Conservation (phyloP, 2,113 vertebrate species). For the Anhinga anhinga region DNA sequence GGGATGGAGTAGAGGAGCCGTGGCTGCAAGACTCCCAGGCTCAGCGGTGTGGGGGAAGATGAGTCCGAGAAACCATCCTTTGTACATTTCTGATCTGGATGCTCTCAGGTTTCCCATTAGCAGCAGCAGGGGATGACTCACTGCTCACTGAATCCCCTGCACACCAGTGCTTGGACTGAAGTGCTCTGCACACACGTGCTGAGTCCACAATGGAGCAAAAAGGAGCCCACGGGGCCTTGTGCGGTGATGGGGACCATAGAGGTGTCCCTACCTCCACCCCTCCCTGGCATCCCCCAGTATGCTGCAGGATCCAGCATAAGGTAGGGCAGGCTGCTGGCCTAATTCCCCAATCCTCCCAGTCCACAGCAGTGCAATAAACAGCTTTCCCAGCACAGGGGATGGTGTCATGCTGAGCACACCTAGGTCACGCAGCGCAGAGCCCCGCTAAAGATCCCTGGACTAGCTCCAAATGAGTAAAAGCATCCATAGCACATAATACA, state of each 20-base stretch:
- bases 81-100: neutral
- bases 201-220: neutral
- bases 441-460: slow-evolving; percentile 14
- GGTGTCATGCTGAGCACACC: neutral
- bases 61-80: neutral
- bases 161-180: neutral
- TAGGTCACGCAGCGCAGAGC: neutral
- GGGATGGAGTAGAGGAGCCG: neutral
- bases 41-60: neutral
- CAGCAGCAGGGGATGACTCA: neutral
- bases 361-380: neutral
- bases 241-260: neutral
- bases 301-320: neutral
- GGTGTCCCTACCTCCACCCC: neutral
- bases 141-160: neutral
- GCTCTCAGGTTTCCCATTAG: neutral
- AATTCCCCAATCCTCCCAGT: neutral
- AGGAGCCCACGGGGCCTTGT: neutral
- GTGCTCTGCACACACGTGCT: rapidly evolving
- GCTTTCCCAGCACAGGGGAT: neutral
- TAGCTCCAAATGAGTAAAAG: slow-evolving; percentile 37
- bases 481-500: neutral
- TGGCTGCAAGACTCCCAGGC: neutral
- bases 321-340: neutral
- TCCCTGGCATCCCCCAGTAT: neutral